phyloP scores from a whole-genome alignment of 2,888 invertebrate genomes.

The Athrips mouffetella region DNA sequence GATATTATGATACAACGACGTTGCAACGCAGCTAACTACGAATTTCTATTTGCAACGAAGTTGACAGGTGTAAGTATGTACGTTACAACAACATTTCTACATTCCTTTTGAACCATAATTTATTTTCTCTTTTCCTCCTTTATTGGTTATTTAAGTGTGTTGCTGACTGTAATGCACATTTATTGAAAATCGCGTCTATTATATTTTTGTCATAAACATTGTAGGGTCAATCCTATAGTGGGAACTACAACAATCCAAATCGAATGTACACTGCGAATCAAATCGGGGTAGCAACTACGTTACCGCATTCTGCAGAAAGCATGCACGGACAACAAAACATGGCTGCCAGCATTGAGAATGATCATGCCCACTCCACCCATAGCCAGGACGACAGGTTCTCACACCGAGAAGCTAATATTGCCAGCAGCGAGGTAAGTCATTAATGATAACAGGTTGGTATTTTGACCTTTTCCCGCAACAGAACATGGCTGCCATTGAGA shows the following conservation, averaged over 20 bases:
- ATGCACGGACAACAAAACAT: slow-evolving; percentile 40
- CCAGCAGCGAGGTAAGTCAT: slow-evolving; percentile 46
- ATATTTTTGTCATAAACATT: too few species aligned
- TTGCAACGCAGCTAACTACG: too few species aligned
- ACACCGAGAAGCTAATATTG: slow-evolving; percentile 44
- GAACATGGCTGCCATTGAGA: slow-evolving; percentile 30
- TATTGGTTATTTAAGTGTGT: too few species aligned
- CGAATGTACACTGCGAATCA: slow-evolving; percentile 70
- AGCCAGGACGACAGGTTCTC: slow-evolving; percentile 58
- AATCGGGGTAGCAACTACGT: slow-evolving; percentile 70
- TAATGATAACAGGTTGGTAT: background rate
- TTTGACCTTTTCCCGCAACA: slow-evolving; percentile 33
- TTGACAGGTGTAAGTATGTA: too few species aligned
- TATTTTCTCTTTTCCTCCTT: too few species aligned
- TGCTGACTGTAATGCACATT: too few species aligned
- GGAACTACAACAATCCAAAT: slow-evolving; percentile 54
- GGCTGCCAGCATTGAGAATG: slow-evolving; percentile 40
- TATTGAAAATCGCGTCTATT: too few species aligned
- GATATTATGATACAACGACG: too few species aligned
- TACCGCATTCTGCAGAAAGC: slow-evolving; percentile 56
- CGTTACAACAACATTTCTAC: too few species aligned
- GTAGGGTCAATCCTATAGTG: slow-evolving; percentile 51
- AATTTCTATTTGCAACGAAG: background rate
- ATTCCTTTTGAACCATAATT: too few species aligned
- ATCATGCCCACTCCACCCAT: slow-evolving; percentile 44